Percentiles rank a stretch among this genome's conserved stretches.
phyloP scores from a whole-genome alignment of 2,797 vertebrate species.

The Caiman crocodilus region DNA sequence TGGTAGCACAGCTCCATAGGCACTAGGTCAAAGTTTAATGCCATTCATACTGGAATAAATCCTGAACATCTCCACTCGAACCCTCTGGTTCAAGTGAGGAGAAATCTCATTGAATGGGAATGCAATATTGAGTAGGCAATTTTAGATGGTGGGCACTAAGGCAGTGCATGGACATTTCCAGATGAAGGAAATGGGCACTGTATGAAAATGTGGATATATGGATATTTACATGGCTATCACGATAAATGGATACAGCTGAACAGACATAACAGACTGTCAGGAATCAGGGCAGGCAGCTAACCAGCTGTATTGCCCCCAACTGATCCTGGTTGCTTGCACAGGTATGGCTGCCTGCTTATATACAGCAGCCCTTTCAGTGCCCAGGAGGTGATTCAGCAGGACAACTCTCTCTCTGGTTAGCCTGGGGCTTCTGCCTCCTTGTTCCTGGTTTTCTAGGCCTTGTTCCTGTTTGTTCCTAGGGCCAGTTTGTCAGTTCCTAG shows the following conservation, averaged over 20 bases:
- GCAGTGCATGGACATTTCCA: not conserved
- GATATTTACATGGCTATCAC: not conserved
- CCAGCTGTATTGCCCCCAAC: too few relatives aligned
- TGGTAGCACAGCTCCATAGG: not conserved
- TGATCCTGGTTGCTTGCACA: too few relatives aligned
- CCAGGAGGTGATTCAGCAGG: too few relatives aligned
- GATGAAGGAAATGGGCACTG: not conserved
- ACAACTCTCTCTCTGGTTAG: too few relatives aligned
- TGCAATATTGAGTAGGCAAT: not conserved
- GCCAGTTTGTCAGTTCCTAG: too few relatives aligned
- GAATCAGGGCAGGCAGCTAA: too few relatives aligned
- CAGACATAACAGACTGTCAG: not conserved
- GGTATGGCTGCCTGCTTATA: too few relatives aligned
- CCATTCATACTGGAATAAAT: slow-evolving; percentile 41
- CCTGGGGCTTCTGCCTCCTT: too few relatives aligned
- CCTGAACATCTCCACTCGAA: slow-evolving; percentile 17
- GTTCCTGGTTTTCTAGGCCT: too few relatives aligned
- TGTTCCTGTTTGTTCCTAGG: too few relatives aligned
- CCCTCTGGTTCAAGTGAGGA: slow-evolving; percentile 4
- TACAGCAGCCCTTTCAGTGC: too few relatives aligned
- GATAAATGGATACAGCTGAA: not conserved
- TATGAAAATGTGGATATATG: not conserved
- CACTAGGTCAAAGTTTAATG: not conserved
- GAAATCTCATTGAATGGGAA: slow-evolving; percentile 54
- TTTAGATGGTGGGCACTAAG: not conserved